Conservation (phyloP, 2,888 invertebrate genomes). For the Dusona sp. region DNA sequence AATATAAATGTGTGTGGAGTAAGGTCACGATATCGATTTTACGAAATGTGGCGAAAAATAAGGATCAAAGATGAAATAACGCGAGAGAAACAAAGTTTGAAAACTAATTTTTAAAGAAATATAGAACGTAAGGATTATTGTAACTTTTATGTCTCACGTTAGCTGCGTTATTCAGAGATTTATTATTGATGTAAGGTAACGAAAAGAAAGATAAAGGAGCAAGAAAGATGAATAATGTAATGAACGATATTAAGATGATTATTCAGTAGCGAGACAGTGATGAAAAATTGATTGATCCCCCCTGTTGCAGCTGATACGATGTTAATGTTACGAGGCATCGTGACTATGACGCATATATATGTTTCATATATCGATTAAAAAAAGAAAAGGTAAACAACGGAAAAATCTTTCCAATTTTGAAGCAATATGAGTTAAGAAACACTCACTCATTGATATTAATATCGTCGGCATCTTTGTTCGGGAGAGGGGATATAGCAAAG, state of each 20-base stretch:
- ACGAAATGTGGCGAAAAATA: slow-evolving; percentile 18
- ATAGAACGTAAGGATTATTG: slow-evolving; percentile 62
- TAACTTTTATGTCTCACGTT: slow-evolving; percentile 69
- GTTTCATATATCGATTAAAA: slow-evolving; percentile 3
- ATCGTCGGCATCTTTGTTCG: slow-evolving; percentile 36
- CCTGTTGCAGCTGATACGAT: not conserved
- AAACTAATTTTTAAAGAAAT: slow-evolving; percentile 58
- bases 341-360: too few species aligned
- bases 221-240: slow-evolving; percentile 47
- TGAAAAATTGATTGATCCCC: slow-evolving; percentile 1
- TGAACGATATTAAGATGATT: slow-evolving; percentile 10
- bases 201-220: not conserved
- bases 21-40: slow-evolving; percentile 33
- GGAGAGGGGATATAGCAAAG: slow-evolving; percentile 28
- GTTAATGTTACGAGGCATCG: not conserved
- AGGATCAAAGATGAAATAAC: not conserved
- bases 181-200: slow-evolving; percentile 64
- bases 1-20: not conserved
- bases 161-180: slow-evolving; percentile 68
- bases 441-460: slow-evolving; percentile 36
- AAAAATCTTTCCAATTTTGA: slow-evolving; percentile 21
- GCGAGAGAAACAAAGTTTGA: slow-evolving; percentile 35
- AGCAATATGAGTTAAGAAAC: slow-evolving; percentile 6
- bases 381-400: slow-evolving; percentile 1
- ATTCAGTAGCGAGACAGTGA: slow-evolving; percentile 5